These are phyloP conservation scores for Elysia crispata DNA, from an alignment of 2,888 invertebrate species.

Conservation along the genomic window DNA sequence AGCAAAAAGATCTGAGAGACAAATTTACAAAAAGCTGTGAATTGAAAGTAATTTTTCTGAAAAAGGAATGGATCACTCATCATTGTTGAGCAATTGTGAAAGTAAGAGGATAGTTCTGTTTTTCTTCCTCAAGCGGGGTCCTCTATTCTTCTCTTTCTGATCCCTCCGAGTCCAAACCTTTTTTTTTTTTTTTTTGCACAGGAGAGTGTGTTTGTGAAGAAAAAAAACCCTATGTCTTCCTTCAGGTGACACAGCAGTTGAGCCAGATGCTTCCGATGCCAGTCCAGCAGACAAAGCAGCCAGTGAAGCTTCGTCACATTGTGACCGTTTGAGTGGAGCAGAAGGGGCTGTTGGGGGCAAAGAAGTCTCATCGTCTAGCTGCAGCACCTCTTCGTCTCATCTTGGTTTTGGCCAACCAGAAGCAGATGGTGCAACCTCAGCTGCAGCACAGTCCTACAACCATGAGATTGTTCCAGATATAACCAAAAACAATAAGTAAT, in stretches of 20 bases:
- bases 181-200: too few species aligned
- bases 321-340: constrained; percentile 44
- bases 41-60: too few species aligned
- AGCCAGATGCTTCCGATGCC: constrained; percentile 11
- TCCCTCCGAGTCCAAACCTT: too few species aligned
- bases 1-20: too few species aligned
- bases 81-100: too few species aligned
- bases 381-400: constrained; percentile 27
- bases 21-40: too few species aligned
- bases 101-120: too few species aligned
- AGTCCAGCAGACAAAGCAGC: constrained; percentile 17
- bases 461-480: constrained; percentile 51
- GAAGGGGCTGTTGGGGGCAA: constrained; percentile 42
- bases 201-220: too few species aligned
- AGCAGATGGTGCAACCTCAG: constrained; percentile 45
- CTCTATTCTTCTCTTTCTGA: too few species aligned
- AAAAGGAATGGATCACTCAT: too few species aligned
- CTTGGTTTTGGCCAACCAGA: constrained; percentile 15
- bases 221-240: too few species aligned
- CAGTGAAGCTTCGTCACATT: constrained; percentile 42
- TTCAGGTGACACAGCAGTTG: constrained; percentile 37
- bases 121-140: too few species aligned
- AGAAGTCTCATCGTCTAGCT: constrained; percentile 43
- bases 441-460: constrained; percentile 44
- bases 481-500: constrained; percentile 53